Conservation (phyloP, 2,113 vertebrate species). For the cat (Felis catus) region DNA sequence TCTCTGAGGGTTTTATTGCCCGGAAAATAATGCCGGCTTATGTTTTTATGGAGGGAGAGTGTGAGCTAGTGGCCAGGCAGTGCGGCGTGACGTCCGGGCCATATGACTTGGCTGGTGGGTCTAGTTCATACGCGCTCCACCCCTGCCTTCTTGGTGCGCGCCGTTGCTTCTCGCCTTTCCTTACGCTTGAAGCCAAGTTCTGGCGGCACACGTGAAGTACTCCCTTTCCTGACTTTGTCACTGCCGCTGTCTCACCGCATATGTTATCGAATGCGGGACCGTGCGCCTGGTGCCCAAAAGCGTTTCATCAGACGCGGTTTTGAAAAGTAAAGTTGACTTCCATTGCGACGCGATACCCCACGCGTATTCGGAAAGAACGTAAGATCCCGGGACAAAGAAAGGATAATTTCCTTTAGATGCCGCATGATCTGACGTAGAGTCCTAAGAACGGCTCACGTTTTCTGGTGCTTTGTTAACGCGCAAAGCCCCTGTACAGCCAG, state of each 20-base stretch:
- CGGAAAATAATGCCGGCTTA: background rate
- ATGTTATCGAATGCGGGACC: fast-evolving
- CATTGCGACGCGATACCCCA: background rate
- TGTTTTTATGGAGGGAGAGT: background rate
- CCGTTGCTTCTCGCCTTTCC: background rate
- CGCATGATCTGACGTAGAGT: fast-evolving
- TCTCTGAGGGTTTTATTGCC: background rate
- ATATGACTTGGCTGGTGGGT: fast-evolving
- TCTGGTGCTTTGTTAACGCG: fast-evolving
- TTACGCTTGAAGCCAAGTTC: background rate
- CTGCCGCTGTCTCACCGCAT: background rate
- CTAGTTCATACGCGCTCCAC: fast-evolving
- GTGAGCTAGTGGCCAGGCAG: background rate
- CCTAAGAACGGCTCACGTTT: fast-evolving
- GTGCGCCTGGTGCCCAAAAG: background rate
- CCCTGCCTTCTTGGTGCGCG: fast-evolving
- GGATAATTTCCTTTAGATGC: background rate
- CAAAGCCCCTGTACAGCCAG: background rate
- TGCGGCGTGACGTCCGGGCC: fast-evolving
- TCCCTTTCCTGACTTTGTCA: background rate
- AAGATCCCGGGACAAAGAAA: background rate
- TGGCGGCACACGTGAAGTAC: fast-evolving
- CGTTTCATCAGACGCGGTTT: background rate
- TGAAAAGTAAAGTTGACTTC: background rate
- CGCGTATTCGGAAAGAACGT: background rate